A percentile compares a stretch with the other conserved stretches of the same genome.
phyloP scores from a whole-genome alignment of 2,888 invertebrate genomes.

The Sialis lutaria region DNA sequence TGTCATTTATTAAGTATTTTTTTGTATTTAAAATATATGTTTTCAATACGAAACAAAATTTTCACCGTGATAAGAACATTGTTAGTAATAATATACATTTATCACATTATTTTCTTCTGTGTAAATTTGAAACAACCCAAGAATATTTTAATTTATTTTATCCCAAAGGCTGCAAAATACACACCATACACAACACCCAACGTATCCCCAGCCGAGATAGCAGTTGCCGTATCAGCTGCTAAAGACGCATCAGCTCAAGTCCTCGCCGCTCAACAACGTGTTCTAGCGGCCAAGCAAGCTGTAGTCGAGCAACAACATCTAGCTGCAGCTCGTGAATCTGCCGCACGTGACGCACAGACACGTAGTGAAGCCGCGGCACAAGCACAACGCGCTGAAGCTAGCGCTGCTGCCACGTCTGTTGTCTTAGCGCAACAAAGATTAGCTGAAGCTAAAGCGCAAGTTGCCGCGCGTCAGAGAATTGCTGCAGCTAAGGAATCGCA shows the following conservation, averaged over 20 bases:
- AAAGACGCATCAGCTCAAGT: conserved; percentile 57
- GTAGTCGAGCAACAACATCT: conserved; percentile 53
- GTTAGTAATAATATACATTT: no score
- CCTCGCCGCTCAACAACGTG: conserved; percentile 51
- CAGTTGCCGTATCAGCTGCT: conserved; percentile 53
- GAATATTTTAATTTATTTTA: no score
- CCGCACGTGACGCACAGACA: conserved; percentile 27
- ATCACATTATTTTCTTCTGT: no score
- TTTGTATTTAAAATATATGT: no score
- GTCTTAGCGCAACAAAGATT: conserved; percentile 51
- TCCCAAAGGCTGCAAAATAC: no score
- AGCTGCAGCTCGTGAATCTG: conserved; percentile 57
- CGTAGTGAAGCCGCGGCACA: conserved; percentile 46
- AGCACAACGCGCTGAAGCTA: conserved; percentile 45
- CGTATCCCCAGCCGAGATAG: conserved; percentile 44
- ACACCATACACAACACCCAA: conserved; percentile 13
- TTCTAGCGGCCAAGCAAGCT: conserved; percentile 53
- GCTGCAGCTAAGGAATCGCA: conserved; percentile 55
- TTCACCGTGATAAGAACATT: no score
- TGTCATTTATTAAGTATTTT: no score
- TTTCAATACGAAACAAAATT: no score
- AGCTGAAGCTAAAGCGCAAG: conserved; percentile 50
- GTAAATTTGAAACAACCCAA: no score
- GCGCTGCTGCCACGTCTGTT: conserved; percentile 45
- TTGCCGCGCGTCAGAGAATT: conserved; percentile 51